Evolutionary conservation across 2,888 invertebrate species (phyloP), one percentile per base, ranked within the genome.

Genomic region (Abscondita cerata): DNA sequence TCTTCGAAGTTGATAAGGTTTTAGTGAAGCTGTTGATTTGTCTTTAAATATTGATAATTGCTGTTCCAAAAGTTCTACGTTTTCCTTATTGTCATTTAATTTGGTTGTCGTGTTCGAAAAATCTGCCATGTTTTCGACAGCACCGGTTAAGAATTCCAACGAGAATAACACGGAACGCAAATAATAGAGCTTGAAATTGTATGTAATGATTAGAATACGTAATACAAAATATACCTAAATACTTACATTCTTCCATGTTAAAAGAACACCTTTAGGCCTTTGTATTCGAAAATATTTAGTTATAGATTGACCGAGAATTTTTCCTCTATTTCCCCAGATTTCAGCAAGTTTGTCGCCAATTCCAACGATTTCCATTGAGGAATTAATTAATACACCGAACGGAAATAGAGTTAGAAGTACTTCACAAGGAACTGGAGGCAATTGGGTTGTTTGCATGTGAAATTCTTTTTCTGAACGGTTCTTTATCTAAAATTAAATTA

Each of bases 141-240:
- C 74, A 1, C 62, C 71, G 9, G 90, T 83, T 66, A 92, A 81
- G 52, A 93, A 80, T 78, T 95, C 95, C 69, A 95, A 80, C 78
- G 95, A 95, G 75, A 95, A 95, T 75, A 93, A 84, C 55, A 95
- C 93, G 0, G 90, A 90, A 73, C 91, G 90, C 81, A 94, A 86
- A 76, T 90, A 89, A 57, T 88, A 85, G 20, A 91, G 85, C 92
- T 25, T 92, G 78, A 15, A 78, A 74, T 57, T 46, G 16, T 41
- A 41, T 38, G 36, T 6, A 6, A 46, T 33, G 19, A 12, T 18
- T 11, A 44, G 19, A n/a, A n/a, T n/a, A n/a, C n/a, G n/a, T n/a
- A 15, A 16, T 34, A 18, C n/a, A n/a, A n/a, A n/a, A 16, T 46
- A 46, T 16, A 15, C 16, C 31, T 18, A 9, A 18, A 19, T 52